A percentile compares a stretch with the other conserved stretches of the same genome.
Conservation (phyloP, 2,888 invertebrate species). For the Leptinotarsa tumamoca region DNA sequence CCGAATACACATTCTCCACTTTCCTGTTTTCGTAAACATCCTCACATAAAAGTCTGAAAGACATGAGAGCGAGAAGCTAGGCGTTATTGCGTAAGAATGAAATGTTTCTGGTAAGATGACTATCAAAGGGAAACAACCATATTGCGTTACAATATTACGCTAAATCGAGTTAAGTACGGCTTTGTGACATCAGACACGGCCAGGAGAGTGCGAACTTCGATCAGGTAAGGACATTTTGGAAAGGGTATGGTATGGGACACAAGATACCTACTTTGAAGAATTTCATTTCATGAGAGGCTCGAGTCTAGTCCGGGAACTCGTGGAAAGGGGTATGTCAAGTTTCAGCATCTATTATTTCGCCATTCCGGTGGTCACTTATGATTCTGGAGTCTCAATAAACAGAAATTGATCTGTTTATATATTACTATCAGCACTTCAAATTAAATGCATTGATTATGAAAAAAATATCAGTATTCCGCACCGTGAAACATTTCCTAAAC, state of each 20-base stretch:
- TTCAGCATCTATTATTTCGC: too few species aligned
- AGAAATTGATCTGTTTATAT: too few species aligned
- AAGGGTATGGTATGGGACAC: conserved; percentile 26
- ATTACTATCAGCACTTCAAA: too few species aligned
- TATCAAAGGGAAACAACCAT: conserved; percentile 53
- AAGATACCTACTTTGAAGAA: conserved; percentile 26
- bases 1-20: not conserved
- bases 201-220: conserved; percentile 38
- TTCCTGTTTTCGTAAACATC: not conserved
- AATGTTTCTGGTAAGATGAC: conserved; percentile 50
- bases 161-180: conserved; percentile 53
- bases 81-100: conserved; percentile 43
- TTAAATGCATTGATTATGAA: too few species aligned
- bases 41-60: conserved; percentile 14
- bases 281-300: not conserved
- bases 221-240: conserved; percentile 40
- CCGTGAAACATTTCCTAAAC: too few species aligned
- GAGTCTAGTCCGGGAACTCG: not conserved
- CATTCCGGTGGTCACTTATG: too few species aligned
- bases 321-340: not conserved
- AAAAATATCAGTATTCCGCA: too few species aligned
- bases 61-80: conserved; percentile 10
- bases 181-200: conserved; percentile 52
- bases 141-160: conserved; percentile 55
- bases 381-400: too few species aligned